Evolutionary conservation across 2,888 invertebrate genomes (phyloP).

Genomic region (Odontothrips loti): DNA sequence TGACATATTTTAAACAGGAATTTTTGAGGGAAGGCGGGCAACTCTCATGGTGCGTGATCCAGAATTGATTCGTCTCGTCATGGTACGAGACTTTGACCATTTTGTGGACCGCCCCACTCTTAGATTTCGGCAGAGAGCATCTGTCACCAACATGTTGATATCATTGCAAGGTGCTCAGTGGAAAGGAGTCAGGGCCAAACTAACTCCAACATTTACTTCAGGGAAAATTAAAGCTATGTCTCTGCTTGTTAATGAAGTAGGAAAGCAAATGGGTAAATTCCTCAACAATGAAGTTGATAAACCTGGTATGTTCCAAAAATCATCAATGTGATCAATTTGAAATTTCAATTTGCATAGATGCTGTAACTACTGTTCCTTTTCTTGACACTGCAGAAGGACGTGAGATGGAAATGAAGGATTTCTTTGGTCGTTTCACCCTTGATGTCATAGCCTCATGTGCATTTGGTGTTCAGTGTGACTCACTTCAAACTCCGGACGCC

Average conservation of each 20-base stretch:
- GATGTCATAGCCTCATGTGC: conserved; percentile 57
- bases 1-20: conserved; percentile 44
- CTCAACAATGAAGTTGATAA: conserved; percentile 37
- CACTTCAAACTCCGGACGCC: conserved; percentile 51
- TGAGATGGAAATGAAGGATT: conserved; percentile 54
- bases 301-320: background rate
- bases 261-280: conserved; percentile 49
- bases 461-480: conserved; percentile 54
- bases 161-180: conserved; percentile 48
- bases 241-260: conserved; percentile 50
- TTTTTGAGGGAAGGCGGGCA: conserved; percentile 54
- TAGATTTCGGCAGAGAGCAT: conserved; percentile 46
- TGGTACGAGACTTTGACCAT: conserved; percentile 57
- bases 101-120: conserved; percentile 53
- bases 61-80: conserved; percentile 55
- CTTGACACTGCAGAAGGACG: conserved; percentile 36
- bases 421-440: conserved; percentile 54
- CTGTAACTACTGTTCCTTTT: background rate
- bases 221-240: conserved; percentile 54
- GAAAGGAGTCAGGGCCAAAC: conserved; percentile 47
- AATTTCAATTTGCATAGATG: background rate
- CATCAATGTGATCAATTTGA: background rate
- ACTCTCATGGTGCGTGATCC: conserved; percentile 53
- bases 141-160: conserved; percentile 49
- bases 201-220: conserved; percentile 56